Evolutionary conservation across 2,797 vertebrate genomes (phyloP).

Genomic region (Corythornis leucogaster): DNA sequence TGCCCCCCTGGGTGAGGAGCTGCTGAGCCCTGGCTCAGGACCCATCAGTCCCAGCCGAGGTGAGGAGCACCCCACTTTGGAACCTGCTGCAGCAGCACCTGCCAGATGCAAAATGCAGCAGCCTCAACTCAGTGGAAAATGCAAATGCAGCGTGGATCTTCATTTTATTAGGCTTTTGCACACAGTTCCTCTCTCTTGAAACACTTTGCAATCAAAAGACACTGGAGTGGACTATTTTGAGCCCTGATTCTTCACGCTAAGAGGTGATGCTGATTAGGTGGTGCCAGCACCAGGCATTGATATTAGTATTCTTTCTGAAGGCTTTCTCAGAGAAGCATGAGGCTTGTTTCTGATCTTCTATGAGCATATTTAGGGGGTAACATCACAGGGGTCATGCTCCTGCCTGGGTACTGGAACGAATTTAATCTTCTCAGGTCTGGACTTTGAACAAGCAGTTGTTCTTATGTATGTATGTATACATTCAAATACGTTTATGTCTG

Average conservation of each 20-base stretch:
- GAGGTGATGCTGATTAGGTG: slow-evolving; percentile 71
- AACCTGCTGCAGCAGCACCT: background rate
- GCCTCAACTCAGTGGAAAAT: background rate
- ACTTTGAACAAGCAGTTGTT: background rate
- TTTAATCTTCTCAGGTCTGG: background rate
- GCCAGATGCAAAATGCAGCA: background rate
- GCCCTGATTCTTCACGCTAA: slow-evolving; percentile 55
- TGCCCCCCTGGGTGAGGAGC: background rate
- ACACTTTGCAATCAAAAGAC: slow-evolving; percentile 76
- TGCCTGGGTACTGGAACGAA: background rate
- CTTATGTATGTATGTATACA: background rate
- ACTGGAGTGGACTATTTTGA: slow-evolving; percentile 76
- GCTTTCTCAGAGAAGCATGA: background rate
- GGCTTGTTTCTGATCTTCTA: background rate
- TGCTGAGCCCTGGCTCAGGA: background rate
- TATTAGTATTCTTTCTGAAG: background rate
- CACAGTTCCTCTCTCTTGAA: slow-evolving; percentile 67
- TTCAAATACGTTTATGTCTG: no score
- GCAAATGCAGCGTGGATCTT: background rate
- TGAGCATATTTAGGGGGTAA: background rate
- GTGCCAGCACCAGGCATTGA: slow-evolving; percentile 43
- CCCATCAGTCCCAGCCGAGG: background rate
- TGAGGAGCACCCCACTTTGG: background rate
- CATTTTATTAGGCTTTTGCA: slow-evolving; percentile 18
- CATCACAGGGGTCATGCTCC: background rate